Evolutionary conservation across 2,888 invertebrate genomes (phyloP).

Genomic region (Leptura quadrifasciata): DNA sequence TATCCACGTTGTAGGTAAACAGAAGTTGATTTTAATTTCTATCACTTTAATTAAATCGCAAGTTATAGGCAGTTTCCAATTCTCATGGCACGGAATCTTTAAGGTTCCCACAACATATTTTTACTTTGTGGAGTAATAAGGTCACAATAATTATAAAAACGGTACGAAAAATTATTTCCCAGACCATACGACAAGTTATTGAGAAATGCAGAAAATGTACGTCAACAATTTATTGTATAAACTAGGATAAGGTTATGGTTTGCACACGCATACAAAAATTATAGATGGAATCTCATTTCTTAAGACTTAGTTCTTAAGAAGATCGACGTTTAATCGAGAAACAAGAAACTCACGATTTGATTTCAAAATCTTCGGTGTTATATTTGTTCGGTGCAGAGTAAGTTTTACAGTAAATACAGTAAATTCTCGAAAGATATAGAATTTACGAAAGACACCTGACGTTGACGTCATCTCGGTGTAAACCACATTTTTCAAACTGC

Average conservation of each 20-base stretch:
- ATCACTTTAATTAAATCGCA: not conserved
- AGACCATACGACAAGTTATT: constrained; percentile 20
- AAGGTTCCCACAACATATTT: constrained; percentile 24
- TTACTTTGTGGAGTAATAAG: constrained; percentile 15
- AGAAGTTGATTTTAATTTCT: not conserved
- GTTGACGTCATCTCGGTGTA: too few relatives aligned
- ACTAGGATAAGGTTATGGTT: constrained; percentile 34
- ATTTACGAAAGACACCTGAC: too few relatives aligned
- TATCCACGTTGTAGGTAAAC: too few relatives aligned
- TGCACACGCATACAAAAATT: not conserved
- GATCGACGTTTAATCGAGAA: not conserved
- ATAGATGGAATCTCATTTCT: constrained; percentile 19
- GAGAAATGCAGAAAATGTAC: constrained; percentile 34
- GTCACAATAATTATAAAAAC: constrained; percentile 23
- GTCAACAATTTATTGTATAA: constrained; percentile 19
- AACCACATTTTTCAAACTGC: too few relatives aligned
- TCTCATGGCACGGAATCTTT: constrained; percentile 11
- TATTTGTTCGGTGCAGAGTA: not conserved
- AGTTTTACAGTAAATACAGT: not conserved
- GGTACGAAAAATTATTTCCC: constrained; percentile 27
- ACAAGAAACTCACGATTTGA: not conserved
- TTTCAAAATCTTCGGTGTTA: not conserved
- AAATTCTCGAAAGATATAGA: too few relatives aligned
- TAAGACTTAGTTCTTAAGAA: not conserved
- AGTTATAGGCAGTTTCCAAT: constrained; percentile 2